These are phyloP conservation scores for Heliconius ismenius DNA, from an alignment of 2,888 invertebrate species.

Conservation along the genomic window DNA sequence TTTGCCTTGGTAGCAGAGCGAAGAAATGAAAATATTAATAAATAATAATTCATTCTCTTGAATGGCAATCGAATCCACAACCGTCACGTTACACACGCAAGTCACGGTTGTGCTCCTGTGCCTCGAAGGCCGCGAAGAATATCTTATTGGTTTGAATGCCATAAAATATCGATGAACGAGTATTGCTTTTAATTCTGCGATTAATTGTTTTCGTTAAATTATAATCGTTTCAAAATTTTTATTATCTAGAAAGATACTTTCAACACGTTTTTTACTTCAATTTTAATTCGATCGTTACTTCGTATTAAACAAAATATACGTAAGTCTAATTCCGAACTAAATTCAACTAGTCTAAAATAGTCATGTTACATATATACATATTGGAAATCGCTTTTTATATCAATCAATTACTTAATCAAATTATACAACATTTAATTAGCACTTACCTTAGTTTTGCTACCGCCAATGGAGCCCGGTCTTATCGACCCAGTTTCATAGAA, in stretches of 20 bases:
- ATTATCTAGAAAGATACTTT: not conserved
- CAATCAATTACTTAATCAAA: not conserved
- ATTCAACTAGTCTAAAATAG: not conserved
- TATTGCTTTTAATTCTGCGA: too few species aligned
- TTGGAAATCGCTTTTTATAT: not conserved
- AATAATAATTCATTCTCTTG: too few species aligned
- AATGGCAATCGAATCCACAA: too few species aligned
- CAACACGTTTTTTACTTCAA: not conserved
- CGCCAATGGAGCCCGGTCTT: slow-evolving; percentile 96
- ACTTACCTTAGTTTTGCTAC: slow-evolving; percentile 95
- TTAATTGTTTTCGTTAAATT: too few species aligned
- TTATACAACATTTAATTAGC: slow-evolving; percentile 4
- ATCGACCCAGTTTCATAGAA: slow-evolving; percentile 99
- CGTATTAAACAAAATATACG: not conserved
- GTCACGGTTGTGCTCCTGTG: too few species aligned
- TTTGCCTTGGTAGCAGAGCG: too few species aligned
- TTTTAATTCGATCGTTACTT: not conserved
- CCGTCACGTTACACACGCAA: too few species aligned
- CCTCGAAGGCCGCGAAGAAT: too few species aligned
- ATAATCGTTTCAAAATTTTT: not conserved
- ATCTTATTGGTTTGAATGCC: too few species aligned
- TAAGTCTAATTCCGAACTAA: not conserved
- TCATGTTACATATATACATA: not conserved
- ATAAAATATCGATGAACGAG: too few species aligned
- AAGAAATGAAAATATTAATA: too few species aligned